phyloP scores from a whole-genome alignment of 2,888 invertebrate species.

The Drosophila atripex region DNA sequence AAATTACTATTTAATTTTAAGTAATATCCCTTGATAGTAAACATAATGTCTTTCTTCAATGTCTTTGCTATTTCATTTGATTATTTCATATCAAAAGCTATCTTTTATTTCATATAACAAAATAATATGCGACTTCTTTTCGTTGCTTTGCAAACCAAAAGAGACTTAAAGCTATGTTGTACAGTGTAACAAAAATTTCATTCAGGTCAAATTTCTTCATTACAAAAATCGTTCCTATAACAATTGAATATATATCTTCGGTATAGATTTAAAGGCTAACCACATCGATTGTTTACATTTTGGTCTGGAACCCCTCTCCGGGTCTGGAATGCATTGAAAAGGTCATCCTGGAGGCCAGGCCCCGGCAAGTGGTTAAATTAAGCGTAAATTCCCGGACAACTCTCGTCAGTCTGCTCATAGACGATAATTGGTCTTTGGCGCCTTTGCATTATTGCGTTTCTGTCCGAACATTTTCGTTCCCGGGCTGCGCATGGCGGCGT shows the following conservation, averaged over 20 bases:
- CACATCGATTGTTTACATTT: slow-evolving; percentile 26
- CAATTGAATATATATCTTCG: background rate
- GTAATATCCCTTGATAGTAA: too few species aligned
- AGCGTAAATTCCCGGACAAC: slow-evolving; percentile 17
- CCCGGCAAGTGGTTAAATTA: slow-evolving; percentile 29
- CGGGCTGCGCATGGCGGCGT: slow-evolving; percentile 60
- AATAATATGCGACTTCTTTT: background rate
- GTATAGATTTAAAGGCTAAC: slow-evolving; percentile 4
- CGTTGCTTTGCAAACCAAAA: slow-evolving; percentile 1
- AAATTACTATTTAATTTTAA: too few species aligned
- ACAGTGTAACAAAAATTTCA: background rate
- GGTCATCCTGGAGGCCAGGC: slow-evolving; percentile 15
- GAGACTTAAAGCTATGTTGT: background rate
- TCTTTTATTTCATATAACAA: background rate
- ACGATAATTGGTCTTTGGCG: slow-evolving; percentile 74
- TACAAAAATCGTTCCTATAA: background rate
- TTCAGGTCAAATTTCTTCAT: background rate
- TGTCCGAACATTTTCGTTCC: slow-evolving; percentile 56
- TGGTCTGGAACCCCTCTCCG: slow-evolving; percentile 18
- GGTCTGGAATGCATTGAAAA: slow-evolving; percentile 19
- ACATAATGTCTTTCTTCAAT: too few species aligned
- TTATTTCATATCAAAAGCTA: background rate
- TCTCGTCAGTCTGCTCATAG: slow-evolving; percentile 61
- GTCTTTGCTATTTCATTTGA: background rate
- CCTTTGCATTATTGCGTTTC: slow-evolving; percentile 49